Percentiles rank a stretch among this genome's conserved stretches.
Evolutionary conservation across 2,888 invertebrate genomes (phyloP).

Genomic region (Drosophila sordidapex): DNA sequence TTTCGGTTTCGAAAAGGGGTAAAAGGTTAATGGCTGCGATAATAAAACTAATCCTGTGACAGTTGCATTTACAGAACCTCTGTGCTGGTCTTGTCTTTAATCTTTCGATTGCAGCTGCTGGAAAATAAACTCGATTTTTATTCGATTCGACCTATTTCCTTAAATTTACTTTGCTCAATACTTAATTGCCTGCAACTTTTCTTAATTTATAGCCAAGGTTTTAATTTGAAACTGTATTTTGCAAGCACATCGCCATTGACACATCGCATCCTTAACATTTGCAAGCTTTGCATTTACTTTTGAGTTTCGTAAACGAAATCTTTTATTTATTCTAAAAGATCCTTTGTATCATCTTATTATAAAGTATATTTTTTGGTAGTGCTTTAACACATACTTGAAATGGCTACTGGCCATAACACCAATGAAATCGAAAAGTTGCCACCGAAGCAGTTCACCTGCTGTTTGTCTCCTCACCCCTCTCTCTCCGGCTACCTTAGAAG

Average conservation of each 20-base stretch:
- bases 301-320: background rate
- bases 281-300: background rate
- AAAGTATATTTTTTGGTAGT: background rate
- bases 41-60: constrained; percentile 43
- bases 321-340: background rate
- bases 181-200: background rate
- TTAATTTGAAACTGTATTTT: background rate
- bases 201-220: too few relatives aligned
- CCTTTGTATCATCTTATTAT: background rate
- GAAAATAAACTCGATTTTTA: background rate
- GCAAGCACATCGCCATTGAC: background rate
- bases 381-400: constrained; percentile 41
- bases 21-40: constrained; percentile 28
- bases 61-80: constrained; percentile 33
- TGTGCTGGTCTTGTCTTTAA: background rate
- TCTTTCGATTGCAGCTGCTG: constrained; percentile 26
- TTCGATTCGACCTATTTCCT: background rate
- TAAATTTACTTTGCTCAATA: background rate
- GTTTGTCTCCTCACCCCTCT: background rate
- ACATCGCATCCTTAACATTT: background rate
- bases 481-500: constrained; percentile 16
- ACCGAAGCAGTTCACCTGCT: constrained; percentile 61
- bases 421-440: constrained; percentile 76
- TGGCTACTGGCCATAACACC: constrained; percentile 56
- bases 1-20: constrained; percentile 22